phyloP scores from a whole-genome alignment of 2,797 vertebrate genomes.

The Semaprochilodus insignis region DNA sequence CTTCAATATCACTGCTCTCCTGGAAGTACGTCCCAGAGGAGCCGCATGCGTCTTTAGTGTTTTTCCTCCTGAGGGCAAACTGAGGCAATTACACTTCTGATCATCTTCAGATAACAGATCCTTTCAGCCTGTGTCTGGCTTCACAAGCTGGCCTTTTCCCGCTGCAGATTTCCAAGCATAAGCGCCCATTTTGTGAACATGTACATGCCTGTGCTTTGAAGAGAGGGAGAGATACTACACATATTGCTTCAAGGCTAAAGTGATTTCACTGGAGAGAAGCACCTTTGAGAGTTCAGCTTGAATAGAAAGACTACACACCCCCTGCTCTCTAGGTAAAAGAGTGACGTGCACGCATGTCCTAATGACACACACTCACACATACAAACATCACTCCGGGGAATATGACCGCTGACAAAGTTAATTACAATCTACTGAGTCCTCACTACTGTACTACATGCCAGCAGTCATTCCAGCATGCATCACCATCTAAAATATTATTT shows the following conservation, averaged over 20 bases:
- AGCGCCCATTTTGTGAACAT: conserved; percentile 6
- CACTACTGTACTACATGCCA: conserved; percentile 38
- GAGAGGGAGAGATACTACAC: not conserved
- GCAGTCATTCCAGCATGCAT: conserved; percentile 31
- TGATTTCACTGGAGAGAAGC: conserved; percentile 10
- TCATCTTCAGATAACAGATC: conserved; percentile 4
- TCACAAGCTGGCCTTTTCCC: not conserved
- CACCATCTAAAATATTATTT: conserved; percentile 53
- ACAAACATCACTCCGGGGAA: conserved; percentile 38
- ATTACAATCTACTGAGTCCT: conserved; percentile 62
- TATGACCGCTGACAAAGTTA: conserved; percentile 58
- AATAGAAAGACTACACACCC: not conserved
- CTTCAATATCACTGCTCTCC: not conserved
- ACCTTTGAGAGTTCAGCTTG: not conserved
- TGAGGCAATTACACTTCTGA: conserved; percentile 13
- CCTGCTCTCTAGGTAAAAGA: conserved; percentile 3
- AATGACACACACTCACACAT: conserved; percentile 25
- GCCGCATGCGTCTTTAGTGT: not conserved
- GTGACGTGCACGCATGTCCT: conserved; percentile 18
- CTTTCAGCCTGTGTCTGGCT: not conserved
- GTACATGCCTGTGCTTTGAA: conserved; percentile 9
- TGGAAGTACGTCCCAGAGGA: not conserved
- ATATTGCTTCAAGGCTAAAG: conserved; percentile 24
- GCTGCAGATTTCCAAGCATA: conserved; percentile 18
- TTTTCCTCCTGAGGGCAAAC: conserved; percentile 25